Evolutionary conservation across 2,797 vertebrate species (phyloP), one percentile per base, ranked within the genome.

Genomic region (Pachyuromys duprasi): DNA sequence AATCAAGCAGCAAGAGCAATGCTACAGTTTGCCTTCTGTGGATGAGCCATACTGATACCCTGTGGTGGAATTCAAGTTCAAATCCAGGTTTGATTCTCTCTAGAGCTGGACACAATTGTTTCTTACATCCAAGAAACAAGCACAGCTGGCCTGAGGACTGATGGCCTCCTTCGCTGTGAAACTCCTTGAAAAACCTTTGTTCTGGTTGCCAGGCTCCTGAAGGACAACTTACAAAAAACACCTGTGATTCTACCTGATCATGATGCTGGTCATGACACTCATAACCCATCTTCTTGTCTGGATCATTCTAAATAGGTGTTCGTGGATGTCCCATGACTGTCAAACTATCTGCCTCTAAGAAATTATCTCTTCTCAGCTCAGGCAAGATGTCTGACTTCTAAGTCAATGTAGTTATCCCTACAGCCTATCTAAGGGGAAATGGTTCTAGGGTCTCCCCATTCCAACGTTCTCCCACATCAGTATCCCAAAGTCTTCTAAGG

Each of bases 291-390:
- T n/a, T 60, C 62, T 82, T 42, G 12, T 45, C 9, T 33, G 13
- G 2, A 6, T 82, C 17, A 4, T 79, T 81, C 75, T 84, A 3
- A 60, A 67, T 11, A 57, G 36, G 22, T 81, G 70, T n/a, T 86
- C 65, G 89, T 62, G 33, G 45, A 70, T 81, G 55, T n/a, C 62
- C 78, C 55, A 1, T 42, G 55, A 17, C n/a, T 42, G 2, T 69
- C 24, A 95, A 89, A 75, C 33, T 67, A 69, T 87, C 75, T 89
- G n/a, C 49, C n/a, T 91, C 86, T 86, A n/a, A 95, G 49, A 88
- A 82, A 93, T n/a, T 28, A 65, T 60, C 28, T 22, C 8, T 8
- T 81, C 63, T 42, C 3, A n/a, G 20, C 81, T 91, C 36, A 36
- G 60, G 42, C 20, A 63, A 57, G 33, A 60, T 39, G 53, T 67